Base-by-base conservation (phyloP, 2,113 vertebrate genomes). In the Paralichthys olivaceus region DNA sequence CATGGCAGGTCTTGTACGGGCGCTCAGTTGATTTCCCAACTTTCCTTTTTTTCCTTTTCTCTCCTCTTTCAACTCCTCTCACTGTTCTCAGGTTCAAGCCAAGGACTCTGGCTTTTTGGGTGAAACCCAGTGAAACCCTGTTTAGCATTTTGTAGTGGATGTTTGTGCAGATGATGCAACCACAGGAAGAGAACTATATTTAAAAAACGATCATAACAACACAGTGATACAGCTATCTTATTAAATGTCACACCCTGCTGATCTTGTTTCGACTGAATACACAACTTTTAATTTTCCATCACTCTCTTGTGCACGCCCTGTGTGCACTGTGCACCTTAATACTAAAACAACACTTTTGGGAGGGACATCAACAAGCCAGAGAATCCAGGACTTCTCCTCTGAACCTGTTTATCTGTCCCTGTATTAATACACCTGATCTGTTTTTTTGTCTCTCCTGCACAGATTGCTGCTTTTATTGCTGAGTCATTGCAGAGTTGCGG, bases 401-500 rank as follows among this genome's bases (percentile, higher is more conserved):
- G 22, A 29, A 4, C 4, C 72, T 23, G 64, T 71, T 25, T 4
- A 0, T 17, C 28, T 58, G 65, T 15, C 13, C 65, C 20, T 40
- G n/a, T n/a, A 47, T 51, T 47, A 15, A 57, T 58, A 25, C 53
- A 57, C 79, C 81, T 94, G 68, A 94, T 75, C 7, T 49, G 70
- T 59, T 92, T 90, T 95, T 70, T 53, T 60, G 92, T 91, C 94
- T 95, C 84, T 96, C 87, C 95, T 90, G 55, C 90, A 69, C 95
- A 99, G 98, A 96, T 99, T 86, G 96, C 97, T 76, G 98, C 97
- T 73, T 99, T 99, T 92, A 98, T 97, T 85, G 97, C 97, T 23
- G 98, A 99, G 91, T 99, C 98, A 82, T 90, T 99, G 96, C 98
- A 99, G 94, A 99, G 97, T 90, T 99, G 98, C 87, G 98, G 97